Conservation (phyloP, 2,888 invertebrate genomes). For the Brachyptera risi region DNA sequence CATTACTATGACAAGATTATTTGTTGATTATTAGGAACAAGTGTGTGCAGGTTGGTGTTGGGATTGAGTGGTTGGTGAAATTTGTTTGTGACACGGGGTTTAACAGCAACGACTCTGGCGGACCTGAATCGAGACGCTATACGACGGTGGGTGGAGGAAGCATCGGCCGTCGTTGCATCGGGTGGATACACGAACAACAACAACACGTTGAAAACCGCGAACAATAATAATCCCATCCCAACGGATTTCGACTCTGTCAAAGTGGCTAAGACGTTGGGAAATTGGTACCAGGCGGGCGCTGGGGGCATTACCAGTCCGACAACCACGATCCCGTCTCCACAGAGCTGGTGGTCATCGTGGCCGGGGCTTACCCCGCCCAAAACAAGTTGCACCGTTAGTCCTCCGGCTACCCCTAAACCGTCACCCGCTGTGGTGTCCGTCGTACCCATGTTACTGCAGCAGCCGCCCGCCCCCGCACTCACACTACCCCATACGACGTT, state of each 20-base stretch:
- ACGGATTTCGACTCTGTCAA: slow-evolving; percentile 1
- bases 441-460: slow-evolving; percentile 61
- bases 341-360: slow-evolving; percentile 28
- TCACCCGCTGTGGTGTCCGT: slow-evolving; percentile 38
- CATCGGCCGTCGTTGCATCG: slow-evolving; percentile 28
- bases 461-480: slow-evolving; percentile 45
- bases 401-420: slow-evolving; percentile 31
- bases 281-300: slow-evolving; percentile 17
- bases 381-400: slow-evolving; percentile 32
- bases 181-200: slow-evolving; percentile 41
- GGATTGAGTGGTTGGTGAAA: no score
- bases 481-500: slow-evolving; percentile 31
- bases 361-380: slow-evolving; percentile 31
- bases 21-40: not conserved
- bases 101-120: slow-evolving; percentile 52
- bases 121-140: slow-evolving; percentile 43
- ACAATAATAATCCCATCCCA: slow-evolving; percentile 23
- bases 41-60: not conserved
- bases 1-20: no score
- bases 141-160: slow-evolving; percentile 32
- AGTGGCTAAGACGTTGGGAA: slow-evolving; percentile 11
- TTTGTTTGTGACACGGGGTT: not conserved
- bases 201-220: slow-evolving; percentile 51
- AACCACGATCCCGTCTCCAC: slow-evolving; percentile 4
- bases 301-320: slow-evolving; percentile 9